Conservation (phyloP, 2,113 vertebrate species). For the Chamaetylas fuelleborni region DNA sequence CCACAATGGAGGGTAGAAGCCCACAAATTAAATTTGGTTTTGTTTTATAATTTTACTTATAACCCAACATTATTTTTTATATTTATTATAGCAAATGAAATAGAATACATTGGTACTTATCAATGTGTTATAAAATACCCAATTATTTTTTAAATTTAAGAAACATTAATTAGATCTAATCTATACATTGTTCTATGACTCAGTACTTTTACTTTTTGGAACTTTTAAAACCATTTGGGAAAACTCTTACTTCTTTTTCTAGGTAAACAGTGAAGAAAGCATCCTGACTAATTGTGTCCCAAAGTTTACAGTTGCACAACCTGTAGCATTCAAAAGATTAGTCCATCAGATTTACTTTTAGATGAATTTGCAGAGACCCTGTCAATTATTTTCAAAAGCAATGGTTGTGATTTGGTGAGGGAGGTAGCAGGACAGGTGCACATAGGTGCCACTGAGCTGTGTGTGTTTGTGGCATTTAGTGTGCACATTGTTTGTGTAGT, state of each 20-base stretch:
- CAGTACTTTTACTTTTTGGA: background rate
- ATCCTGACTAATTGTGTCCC: background rate
- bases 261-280: background rate
- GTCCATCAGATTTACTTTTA: background rate
- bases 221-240: background rate
- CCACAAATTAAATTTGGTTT: background rate
- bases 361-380: background rate
- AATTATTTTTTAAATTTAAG: rapidly evolving
- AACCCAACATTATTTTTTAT: background rate
- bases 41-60: background rate
- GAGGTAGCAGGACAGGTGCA: too few relatives aligned
- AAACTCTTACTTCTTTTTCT: background rate
- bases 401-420: background rate
- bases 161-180: background rate
- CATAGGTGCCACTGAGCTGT: background rate
- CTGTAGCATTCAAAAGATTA: background rate
- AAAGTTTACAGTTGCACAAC: background rate
- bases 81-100: background rate
- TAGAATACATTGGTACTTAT: background rate
- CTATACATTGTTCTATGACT: background rate
- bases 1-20: background rate
- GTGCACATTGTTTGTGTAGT: rapidly evolving
- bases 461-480: background rate
- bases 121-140: background rate
- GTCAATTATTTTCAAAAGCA: background rate